Conservation (phyloP, 2,113 vertebrate genomes). For the Pyrgilauda ruficollis region DNA sequence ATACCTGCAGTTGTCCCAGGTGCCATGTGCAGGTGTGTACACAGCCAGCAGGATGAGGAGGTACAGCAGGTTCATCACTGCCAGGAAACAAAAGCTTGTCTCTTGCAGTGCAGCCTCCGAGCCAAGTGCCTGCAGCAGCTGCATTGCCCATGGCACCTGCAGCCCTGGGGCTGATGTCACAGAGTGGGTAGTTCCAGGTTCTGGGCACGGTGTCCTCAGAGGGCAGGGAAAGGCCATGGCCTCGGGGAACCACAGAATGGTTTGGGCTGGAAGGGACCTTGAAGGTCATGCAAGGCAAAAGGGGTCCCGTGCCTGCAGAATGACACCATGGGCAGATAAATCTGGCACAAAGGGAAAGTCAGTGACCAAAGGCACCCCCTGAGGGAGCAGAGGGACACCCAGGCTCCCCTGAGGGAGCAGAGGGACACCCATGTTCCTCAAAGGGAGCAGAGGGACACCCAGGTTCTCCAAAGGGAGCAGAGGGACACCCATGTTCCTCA, state of each 20-base stretch:
- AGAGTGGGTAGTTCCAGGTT: not conserved
- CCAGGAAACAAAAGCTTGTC: not conserved
- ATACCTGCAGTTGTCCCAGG: not conserved
- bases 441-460: no score
- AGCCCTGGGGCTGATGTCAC: not conserved
- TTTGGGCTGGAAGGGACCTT: not conserved
- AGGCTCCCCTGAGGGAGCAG: no score
- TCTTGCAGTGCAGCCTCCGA: not conserved
- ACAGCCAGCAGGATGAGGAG: not conserved
- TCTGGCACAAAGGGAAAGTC: not conserved
- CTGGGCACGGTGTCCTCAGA: not conserved
- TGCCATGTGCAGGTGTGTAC: not conserved
- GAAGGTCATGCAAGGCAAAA: not conserved
- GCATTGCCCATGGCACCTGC: rapidly evolving
- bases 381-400: no score
- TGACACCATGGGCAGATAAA: rapidly evolving
- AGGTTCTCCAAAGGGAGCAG: no score
- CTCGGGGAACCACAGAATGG: not conserved
- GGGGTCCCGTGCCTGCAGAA: not conserved
- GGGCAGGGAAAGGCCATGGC: not conserved
- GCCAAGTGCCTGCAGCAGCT: not conserved
- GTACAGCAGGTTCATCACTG: not conserved
- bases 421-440: no score
- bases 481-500: no score
- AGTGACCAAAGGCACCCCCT: not conserved